These are phyloP conservation scores for Zosterops borbonicus DNA, from an alignment of 2,113 vertebrate species.

Conservation along the genomic window DNA sequence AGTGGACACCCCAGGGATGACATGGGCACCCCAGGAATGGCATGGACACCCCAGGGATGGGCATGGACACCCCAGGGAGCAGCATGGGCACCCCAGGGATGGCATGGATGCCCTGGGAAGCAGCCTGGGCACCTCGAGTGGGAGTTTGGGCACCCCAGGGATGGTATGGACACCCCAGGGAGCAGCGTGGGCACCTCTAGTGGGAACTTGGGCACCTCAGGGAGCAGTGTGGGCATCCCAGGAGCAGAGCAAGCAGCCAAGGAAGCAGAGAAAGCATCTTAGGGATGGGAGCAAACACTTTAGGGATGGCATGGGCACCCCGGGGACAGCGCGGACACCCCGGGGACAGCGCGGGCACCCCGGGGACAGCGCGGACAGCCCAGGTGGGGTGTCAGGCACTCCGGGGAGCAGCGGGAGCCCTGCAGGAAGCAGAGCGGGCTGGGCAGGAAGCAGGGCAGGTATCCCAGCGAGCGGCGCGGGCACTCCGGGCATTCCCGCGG, in stretches of 20 bases:
- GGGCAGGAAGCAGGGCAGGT: background rate
- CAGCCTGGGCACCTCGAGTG: too few relatives aligned
- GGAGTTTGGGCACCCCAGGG: too few relatives aligned
- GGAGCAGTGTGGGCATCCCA: accelerated
- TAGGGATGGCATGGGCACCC: too few relatives aligned
- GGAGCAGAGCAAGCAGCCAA: background rate
- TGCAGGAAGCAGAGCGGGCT: background rate
- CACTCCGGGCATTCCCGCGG: accelerated
- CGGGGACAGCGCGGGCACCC: accelerated
- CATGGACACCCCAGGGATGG: too few relatives aligned
- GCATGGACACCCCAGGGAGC: too few relatives aligned
- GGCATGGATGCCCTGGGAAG: too few relatives aligned
- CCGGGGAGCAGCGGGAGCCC: background rate
- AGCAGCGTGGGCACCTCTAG: background rate
- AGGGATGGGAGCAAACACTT: background rate
- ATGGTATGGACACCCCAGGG: background rate
- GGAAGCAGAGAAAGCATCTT: background rate
- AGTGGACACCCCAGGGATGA: background rate
- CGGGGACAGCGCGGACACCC: accelerated
- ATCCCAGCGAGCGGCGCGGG: background rate
- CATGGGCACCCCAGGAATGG: too few relatives aligned
- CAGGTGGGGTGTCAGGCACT: too few relatives aligned
- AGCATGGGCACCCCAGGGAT: too few relatives aligned
- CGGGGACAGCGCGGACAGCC: background rate
- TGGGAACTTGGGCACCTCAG: background rate